phyloP scores from a whole-genome alignment of 2,797 vertebrate species.

The Hemitrygon akajei region DNA sequence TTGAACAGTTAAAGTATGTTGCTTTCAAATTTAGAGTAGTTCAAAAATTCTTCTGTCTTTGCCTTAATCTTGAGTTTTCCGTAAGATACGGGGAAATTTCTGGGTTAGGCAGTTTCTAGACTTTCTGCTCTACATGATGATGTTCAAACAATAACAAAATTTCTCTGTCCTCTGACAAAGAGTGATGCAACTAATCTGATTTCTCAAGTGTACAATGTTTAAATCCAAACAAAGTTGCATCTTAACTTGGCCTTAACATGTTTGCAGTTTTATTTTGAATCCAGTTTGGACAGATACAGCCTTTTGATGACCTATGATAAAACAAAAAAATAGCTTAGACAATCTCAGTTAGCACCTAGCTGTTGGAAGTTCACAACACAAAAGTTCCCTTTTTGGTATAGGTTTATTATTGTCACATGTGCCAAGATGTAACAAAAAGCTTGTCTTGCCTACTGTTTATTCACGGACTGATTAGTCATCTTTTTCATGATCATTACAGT shows the following conservation, averaged over 20 bases:
- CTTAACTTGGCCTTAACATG: background rate
- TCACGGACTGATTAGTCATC: too few relatives aligned
- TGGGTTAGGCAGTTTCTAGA: background rate
- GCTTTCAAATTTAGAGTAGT: background rate
- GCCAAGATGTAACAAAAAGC: too few relatives aligned
- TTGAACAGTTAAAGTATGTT: background rate
- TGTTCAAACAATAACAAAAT: background rate
- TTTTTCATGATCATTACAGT: too few relatives aligned
- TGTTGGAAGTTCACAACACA: background rate
- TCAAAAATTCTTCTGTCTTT: background rate
- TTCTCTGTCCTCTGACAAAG: background rate
- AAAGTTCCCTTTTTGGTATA: too few relatives aligned
- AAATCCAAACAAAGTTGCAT: background rate
- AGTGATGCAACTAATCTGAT: background rate
- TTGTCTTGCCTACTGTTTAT: too few relatives aligned
- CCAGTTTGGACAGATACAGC: background rate
- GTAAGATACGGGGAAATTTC: background rate
- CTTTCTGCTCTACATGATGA: background rate
- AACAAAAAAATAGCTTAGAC: background rate
- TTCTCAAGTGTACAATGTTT: background rate
- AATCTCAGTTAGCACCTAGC: background rate
- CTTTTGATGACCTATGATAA: background rate
- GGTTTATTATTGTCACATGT: too few relatives aligned
- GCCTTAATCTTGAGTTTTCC: background rate
- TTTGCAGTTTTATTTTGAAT: slow-evolving; percentile 6